A percentile compares a stretch with the other conserved stretches of the same genome.
These are phyloP conservation scores for Chaetorhynchus papuensis DNA, from an alignment of 2,113 vertebrate genomes.

Conservation along the genomic window DNA sequence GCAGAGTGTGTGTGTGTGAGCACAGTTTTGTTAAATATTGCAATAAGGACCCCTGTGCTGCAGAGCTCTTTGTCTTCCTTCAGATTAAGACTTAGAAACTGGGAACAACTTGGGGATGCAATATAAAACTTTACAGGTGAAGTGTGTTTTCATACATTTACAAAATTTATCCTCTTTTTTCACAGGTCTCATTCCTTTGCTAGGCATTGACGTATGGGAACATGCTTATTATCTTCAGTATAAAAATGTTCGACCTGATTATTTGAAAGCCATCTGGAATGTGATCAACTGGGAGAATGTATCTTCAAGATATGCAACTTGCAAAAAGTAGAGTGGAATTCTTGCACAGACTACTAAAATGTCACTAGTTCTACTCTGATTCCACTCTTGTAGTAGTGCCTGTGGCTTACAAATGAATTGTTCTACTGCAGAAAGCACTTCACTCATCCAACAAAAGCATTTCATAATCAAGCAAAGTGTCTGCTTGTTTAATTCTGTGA, in stretches of 20 bases:
- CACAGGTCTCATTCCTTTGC: conserved; percentile 89
- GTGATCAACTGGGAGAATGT: conserved; percentile 96
- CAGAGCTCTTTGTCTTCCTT: not conserved
- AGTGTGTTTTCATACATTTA: not conserved
- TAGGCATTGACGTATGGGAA: conserved; percentile 98
- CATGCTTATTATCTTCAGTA: conserved; percentile 98
- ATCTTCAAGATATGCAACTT: conserved; percentile 78
- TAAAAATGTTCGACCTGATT: conserved; percentile 96
- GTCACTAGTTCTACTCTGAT: not conserved
- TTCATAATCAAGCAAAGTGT: conserved; percentile 42
- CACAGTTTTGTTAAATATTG: not conserved
- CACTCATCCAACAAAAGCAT: conserved; percentile 13
- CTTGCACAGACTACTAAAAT: not conserved
- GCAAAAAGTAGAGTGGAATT: conserved; percentile 79
- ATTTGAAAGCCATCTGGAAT: conserved; percentile 97
- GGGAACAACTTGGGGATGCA: not conserved
- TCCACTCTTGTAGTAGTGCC: conserved; percentile 29
- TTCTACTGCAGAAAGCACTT: conserved; percentile 23
- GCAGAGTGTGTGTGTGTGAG: not conserved
- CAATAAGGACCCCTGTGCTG: not conserved
- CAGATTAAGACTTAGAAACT: not conserved
- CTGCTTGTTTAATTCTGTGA: conserved; percentile 35
- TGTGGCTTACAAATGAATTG: not conserved
- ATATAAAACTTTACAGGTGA: not conserved
- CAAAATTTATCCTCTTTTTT: not conserved